These are phyloP conservation scores for Chelon auratus DNA, from an alignment of 2,797 vertebrate genomes.

Conservation along the genomic window DNA sequence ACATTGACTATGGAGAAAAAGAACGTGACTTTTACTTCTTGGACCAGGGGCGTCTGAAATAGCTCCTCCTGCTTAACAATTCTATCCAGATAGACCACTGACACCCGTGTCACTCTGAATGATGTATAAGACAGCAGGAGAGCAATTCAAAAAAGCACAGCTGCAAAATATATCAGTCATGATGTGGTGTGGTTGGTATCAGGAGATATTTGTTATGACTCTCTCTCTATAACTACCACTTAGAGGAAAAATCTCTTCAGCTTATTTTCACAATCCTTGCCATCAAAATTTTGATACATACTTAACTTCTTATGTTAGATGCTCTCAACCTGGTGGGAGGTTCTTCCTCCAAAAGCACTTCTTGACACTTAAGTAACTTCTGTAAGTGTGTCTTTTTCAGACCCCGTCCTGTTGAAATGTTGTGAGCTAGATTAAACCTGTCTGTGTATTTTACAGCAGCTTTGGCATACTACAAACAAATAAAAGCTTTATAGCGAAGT, in stretches of 20 bases:
- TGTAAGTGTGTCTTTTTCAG: constrained; percentile 7
- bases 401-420: constrained; percentile 15
- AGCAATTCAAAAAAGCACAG: background rate
- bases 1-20: background rate
- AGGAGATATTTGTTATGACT: constrained; percentile 34
- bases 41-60: background rate
- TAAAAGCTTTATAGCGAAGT: constrained; percentile 19
- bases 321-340: background rate
- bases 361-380: background rate
- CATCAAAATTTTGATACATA: constrained; percentile 6
- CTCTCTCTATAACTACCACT: constrained; percentile 8
- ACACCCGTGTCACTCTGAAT: background rate
- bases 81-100: constrained; percentile 1
- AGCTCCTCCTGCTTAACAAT: background rate
- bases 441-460: constrained; percentile 7
- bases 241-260: constrained; percentile 19
- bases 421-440: background rate
- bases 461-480: constrained; percentile 11
- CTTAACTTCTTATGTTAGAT: background rate
- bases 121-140: background rate
- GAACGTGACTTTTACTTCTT: background rate
- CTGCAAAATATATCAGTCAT: constrained; percentile 31
- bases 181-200: constrained; percentile 7
- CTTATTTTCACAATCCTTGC: constrained; percentile 1
- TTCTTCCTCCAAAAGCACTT: background rate